phyloP scores from a whole-genome alignment of 2,113 vertebrate species.

The Nesoenas mayeri region DNA sequence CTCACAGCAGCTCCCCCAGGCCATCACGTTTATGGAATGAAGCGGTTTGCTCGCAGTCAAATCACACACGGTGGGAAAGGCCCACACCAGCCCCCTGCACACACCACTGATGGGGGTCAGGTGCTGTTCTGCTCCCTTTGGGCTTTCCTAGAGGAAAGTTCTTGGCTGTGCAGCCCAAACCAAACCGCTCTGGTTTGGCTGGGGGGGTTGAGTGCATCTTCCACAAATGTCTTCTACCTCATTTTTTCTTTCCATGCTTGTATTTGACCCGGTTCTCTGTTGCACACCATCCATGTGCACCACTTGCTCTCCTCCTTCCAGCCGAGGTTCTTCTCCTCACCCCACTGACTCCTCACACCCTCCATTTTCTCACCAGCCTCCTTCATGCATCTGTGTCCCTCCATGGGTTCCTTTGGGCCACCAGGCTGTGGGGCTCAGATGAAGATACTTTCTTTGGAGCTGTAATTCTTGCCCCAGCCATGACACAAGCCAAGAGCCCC shows the following conservation, averaged over 20 bases:
- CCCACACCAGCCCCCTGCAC: too few relatives aligned
- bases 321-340: not conserved
- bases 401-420: not conserved
- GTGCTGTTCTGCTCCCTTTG: too few relatives aligned
- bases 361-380: not conserved
- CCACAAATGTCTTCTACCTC: not conserved
- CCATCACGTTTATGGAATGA: too few relatives aligned
- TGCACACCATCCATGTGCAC: too few relatives aligned
- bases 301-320: not conserved
- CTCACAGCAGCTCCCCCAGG: too few relatives aligned
- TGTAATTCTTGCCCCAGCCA: not conserved
- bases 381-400: accelerated
- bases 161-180: too few relatives aligned
- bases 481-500: not conserved
- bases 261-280: not conserved
- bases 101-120: too few relatives aligned
- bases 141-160: not conserved
- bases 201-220: too few relatives aligned
- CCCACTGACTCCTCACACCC: not conserved
- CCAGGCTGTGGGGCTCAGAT: accelerated
- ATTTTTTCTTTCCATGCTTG: not conserved
- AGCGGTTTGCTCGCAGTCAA: too few relatives aligned
- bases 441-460: not conserved
- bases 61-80: too few relatives aligned
- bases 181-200: too few relatives aligned